Percentiles rank a stretch among this genome's conserved stretches.
phyloP scores from a whole-genome alignment of 2,888 invertebrate genomes.

The Tigriopus californicus region DNA sequence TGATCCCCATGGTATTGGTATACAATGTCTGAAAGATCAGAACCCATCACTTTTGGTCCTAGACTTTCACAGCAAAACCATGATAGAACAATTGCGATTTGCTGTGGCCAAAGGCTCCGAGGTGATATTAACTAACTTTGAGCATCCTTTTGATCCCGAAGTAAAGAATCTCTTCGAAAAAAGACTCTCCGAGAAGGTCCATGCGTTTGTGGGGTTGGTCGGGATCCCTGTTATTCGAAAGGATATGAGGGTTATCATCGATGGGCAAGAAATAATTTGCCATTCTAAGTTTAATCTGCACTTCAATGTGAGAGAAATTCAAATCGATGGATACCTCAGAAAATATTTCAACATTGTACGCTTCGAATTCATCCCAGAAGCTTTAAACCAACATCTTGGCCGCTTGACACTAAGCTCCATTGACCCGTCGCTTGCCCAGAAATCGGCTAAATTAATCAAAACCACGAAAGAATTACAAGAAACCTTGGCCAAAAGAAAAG shows the following conservation, averaged over 20 bases:
- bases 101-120: constrained; percentile 4
- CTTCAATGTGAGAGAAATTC: not conserved
- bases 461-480: not conserved
- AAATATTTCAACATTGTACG: not conserved
- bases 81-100: not conserved
- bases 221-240: constrained; percentile 12
- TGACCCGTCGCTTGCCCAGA: not conserved
- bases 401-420: not conserved
- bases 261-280: not conserved
- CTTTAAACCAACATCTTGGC: not conserved
- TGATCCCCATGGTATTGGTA: constrained; percentile 9
- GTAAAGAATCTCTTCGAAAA: constrained; percentile 5
- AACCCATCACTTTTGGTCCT: not conserved
- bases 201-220: constrained; percentile 13
- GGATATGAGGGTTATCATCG: constrained; percentile 5
- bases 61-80: not conserved
- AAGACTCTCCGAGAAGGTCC: constrained; percentile 6
- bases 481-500: not conserved
- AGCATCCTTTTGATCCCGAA: not conserved
- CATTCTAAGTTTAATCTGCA: constrained; percentile 5
- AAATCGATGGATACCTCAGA: not conserved
- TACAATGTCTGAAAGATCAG: not conserved
- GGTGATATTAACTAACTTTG: not conserved
- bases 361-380: not conserved
- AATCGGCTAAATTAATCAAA: not conserved